Conservation (phyloP, 2,113 vertebrate genomes). For the Rhinolophus ferrumequinum region DNA sequence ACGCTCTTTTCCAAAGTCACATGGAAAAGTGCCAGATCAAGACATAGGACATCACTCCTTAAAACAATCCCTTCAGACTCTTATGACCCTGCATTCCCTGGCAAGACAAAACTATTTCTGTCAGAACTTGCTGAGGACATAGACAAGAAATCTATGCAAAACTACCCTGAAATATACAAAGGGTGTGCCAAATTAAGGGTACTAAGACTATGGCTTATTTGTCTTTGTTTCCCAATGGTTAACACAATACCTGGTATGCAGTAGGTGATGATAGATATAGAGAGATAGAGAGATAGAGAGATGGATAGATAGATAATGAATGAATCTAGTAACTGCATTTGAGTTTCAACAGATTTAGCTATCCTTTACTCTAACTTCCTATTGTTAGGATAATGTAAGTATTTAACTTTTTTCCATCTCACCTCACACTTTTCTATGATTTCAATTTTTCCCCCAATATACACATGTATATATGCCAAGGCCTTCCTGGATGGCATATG, state of each 20-base stretch:
- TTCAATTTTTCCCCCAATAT: too few relatives aligned
- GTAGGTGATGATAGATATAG: too few relatives aligned
- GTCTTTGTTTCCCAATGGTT: background rate
- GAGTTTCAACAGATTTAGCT: background rate
- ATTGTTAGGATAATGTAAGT: background rate
- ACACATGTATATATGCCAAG: background rate
- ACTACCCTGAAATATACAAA: background rate
- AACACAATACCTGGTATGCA: background rate
- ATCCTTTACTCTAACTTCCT: background rate
- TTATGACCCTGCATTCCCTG: background rate
- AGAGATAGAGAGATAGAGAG: background rate
- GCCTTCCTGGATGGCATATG: background rate
- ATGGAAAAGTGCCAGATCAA: background rate
- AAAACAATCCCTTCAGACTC: background rate
- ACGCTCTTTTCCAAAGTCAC: background rate
- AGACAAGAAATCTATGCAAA: background rate
- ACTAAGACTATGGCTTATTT: background rate
- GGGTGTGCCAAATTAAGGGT: background rate
- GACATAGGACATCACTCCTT: background rate
- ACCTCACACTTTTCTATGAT: background rate
- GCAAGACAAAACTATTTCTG: background rate
- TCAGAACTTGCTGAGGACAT: background rate
- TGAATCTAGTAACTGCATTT: background rate
- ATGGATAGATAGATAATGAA: background rate
- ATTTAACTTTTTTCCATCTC: background rate